phyloP scores from a whole-genome alignment of 2,888 invertebrate species.

The Sisyra nigra region DNA sequence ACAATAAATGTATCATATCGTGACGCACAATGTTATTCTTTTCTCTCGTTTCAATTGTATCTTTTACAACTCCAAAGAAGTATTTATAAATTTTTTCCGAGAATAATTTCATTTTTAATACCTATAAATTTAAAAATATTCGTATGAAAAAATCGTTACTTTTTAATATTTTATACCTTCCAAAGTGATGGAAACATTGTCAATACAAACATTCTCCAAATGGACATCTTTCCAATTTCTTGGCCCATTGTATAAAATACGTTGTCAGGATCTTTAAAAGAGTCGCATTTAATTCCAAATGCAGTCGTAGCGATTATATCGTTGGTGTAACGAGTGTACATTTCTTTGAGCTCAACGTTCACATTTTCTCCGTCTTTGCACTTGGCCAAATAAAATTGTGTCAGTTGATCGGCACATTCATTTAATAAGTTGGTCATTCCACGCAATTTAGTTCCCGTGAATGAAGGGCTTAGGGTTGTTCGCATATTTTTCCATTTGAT shows the following conservation, averaged over 20 bases:
- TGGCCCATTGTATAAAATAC: conserved; percentile 17
- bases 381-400: conserved; percentile 11
- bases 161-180: too few relatives aligned
- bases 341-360: conserved; percentile 21
- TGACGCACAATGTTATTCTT: too few relatives aligned
- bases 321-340: conserved; percentile 22
- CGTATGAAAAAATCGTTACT: too few relatives aligned
- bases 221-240: conserved; percentile 22
- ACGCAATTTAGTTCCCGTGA: conserved; percentile 15
- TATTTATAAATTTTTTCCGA: conserved; percentile 2
- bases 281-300: conserved; percentile 25
- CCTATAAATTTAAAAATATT: too few relatives aligned
- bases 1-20: too few relatives aligned
- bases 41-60: too few relatives aligned
- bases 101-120: conserved; percentile 1
- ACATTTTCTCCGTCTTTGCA: too few relatives aligned
- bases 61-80: too few relatives aligned
- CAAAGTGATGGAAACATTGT: too few relatives aligned
- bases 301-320: conserved; percentile 30
- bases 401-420: conserved; percentile 13
- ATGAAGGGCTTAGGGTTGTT: conserved; percentile 14
- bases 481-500: conserved; percentile 15
- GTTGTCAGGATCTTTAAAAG: conserved; percentile 18
- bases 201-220: conserved; percentile 6
- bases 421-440: conserved; percentile 13